Evolutionary conservation across 2,888 invertebrate genomes (phyloP), one percentile per base, ranked within the genome.

Genomic region (Schizaphis graminum): DNA sequence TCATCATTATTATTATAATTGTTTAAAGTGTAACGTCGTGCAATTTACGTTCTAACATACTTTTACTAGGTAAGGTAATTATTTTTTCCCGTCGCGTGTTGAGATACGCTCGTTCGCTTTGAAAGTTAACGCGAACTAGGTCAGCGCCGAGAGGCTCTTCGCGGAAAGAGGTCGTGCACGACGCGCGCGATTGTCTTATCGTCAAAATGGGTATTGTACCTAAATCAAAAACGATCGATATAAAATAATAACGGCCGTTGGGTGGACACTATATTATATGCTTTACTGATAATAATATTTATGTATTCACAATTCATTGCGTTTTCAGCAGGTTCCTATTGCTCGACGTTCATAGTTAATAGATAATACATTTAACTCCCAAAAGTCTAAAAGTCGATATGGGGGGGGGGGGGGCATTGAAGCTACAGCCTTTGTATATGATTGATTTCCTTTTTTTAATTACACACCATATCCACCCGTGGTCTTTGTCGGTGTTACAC

Each of bases 121-220:
- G 92, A 92, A 92, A 92, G 92, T 67, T 92, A 87, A 26, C 49
- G 49, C 49, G 28, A 92, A 92, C 92, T 49, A 44, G 87, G 92
- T 92, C 87, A 92, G 49, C n/a, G 92, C 92, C 92, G 87, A 92
- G 92, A 92, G 92, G 61, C 91, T 87, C 87, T 67, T 35, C 5
- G 49, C 1, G 35, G 49, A 92, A 92, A 92, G 61, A 92, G 92
- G 92, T 92, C 92, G 41, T 28, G 56, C 91, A 91, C 56, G 85
- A 56, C 44, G 57, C 47, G 8, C 16, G 24, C 87, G 41, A 67
- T 92, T 67, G 49, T 92, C 57, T 88, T 67, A 67, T 87, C 10
- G 49, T 0, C 41, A 61, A 47, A 86, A 53, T 53, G 53, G 7
- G 13, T 56, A n/a, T 35, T 77, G 49, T 28, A 84, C 28, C 21